phyloP scores from a whole-genome alignment of 2,113 vertebrate genomes.

The Paracanthobrama guichenoti region DNA sequence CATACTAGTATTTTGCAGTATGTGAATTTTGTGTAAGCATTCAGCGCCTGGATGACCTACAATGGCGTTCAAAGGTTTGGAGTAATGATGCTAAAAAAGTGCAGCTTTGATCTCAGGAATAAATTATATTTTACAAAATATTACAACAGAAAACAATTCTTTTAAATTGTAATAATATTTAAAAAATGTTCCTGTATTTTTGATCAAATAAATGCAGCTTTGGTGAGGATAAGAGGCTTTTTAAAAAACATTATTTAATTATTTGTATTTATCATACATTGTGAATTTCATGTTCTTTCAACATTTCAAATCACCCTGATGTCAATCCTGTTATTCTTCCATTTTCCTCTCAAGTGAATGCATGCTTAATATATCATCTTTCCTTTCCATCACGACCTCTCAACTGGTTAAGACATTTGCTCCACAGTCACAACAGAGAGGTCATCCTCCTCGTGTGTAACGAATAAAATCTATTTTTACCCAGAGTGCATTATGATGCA shows the following conservation, averaged over 20 bases:
- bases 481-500: slow-evolving; percentile 16
- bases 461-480: slow-evolving; percentile 42
- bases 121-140: background rate
- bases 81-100: background rate
- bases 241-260: background rate
- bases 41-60: background rate
- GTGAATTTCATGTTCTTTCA: background rate
- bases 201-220: background rate
- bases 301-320: background rate
- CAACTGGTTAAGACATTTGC: background rate
- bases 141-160: background rate
- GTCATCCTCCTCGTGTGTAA: slow-evolving; percentile 15
- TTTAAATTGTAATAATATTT: background rate
- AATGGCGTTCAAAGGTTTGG: background rate
- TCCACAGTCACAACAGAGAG: background rate
- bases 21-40: background rate
- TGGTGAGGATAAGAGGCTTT: background rate
- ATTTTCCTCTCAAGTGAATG: background rate
- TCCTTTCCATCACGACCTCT: background rate
- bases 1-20: background rate
- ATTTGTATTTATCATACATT: background rate
- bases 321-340: background rate
- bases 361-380: background rate
- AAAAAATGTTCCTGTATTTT: background rate
- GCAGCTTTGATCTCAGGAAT: background rate